Base-by-base conservation (phyloP, 2,113 vertebrate genomes). In the Lycaon pictus region DNA sequence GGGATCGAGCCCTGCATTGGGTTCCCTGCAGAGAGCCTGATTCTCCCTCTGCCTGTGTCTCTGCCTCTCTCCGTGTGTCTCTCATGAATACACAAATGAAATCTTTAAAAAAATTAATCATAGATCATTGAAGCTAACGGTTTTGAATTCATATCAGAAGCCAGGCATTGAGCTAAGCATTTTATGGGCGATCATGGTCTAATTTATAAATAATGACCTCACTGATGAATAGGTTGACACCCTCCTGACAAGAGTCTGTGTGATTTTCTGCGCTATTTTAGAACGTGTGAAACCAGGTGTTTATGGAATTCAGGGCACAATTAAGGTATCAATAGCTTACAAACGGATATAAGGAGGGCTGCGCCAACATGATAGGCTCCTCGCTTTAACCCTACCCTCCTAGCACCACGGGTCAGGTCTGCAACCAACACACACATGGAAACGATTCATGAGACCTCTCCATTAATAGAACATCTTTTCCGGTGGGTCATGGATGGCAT, bases 401-500 rank as follows among this genome's bases (percentile, higher is more conserved):
- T 22, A 19, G 25, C 10, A 19, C 11, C 16, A 2, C 8, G 53
- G 22, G 37, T 63, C 27, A 93, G 17, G 13, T 35, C 58, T 16
- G 11, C n/a, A 22, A 5, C 25, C 27, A 56, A 16, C 25, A 29
- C 27, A 67, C 2, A 13, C 15, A 2, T 35, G 12, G 51, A 77
- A 65, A 43, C 0, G 2, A 19, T 19, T 90, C n/a, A 7, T 3
- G 56, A 43, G 58, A 16, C 27, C 19, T 16, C 35, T 27, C 10
- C 23, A 0, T 7, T 25, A 12, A 48, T 12, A 32, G 7, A 22
- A 5, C 6, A 10, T 58, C 20, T 27, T 35, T 37, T 8, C 2
- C 10, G 7, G 7, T 5, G 22, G 12, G 25, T 27, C 3, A n/a
- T 8, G 17, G 16, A 29, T 22, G 20, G 71, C 4, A 0, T 12